Evolutionary conservation across 2,888 invertebrate species (phyloP).

Genomic region (Drosophila aldrichi): DNA sequence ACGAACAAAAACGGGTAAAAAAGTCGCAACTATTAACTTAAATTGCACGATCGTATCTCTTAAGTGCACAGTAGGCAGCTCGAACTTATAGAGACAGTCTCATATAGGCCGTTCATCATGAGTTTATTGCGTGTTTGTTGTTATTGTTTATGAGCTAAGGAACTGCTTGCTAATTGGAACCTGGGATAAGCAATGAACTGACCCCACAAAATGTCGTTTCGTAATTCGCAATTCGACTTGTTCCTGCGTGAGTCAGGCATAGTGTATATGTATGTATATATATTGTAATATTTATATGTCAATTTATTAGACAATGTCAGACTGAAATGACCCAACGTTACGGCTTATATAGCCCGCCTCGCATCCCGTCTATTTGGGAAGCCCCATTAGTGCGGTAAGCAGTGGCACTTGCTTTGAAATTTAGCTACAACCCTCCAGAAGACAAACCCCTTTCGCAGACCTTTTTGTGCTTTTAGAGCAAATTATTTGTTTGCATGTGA

Average conservation of each 20-base stretch:
- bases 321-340: constrained; percentile 6
- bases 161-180: constrained; percentile 54
- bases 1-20: constrained; percentile 33
- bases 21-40: constrained; percentile 41
- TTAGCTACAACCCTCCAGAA: constrained; percentile 19
- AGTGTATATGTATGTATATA: background rate
- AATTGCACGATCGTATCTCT: constrained; percentile 65
- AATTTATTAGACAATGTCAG: constrained; percentile 24
- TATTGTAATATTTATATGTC: constrained; percentile 1
- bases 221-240: background rate
- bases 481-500: constrained; percentile 76
- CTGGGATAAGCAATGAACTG: constrained; percentile 30
- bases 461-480: constrained; percentile 30
- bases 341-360: constrained; percentile 1
- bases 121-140: constrained; percentile 62
- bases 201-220: constrained; percentile 2
- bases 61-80: constrained; percentile 16
- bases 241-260: constrained; percentile 10
- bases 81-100: constrained; percentile 9
- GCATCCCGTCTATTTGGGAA: constrained; percentile 9
- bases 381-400: constrained; percentile 48
- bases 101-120: constrained; percentile 46
- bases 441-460: constrained; percentile 24
- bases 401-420: constrained; percentile 7
- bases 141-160: constrained; percentile 45